These are phyloP conservation scores for Kryptolebias marmoratus DNA, from an alignment of 2,113 vertebrate genomes.

Conservation along the genomic window DNA sequence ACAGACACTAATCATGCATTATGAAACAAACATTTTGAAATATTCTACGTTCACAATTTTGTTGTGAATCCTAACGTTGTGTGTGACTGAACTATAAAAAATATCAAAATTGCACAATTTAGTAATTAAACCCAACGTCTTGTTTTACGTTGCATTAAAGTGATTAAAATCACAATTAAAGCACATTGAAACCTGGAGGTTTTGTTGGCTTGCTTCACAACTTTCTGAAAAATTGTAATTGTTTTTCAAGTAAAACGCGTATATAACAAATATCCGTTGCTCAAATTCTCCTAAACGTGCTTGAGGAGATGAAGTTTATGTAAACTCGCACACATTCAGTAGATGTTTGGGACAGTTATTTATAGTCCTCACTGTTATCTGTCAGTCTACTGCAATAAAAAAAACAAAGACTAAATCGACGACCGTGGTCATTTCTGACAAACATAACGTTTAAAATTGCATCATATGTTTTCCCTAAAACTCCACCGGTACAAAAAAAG, in stretches of 20 bases:
- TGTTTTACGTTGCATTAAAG: background rate
- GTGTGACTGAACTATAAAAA: background rate
- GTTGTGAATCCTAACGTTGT: background rate
- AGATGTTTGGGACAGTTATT: constrained; percentile 12
- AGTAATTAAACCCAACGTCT: background rate
- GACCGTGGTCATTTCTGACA: background rate
- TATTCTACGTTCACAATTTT: background rate
- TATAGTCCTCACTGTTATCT: background rate
- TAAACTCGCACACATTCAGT: constrained; percentile 11
- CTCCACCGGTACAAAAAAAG: constrained; percentile 1
- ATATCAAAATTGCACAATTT: background rate
- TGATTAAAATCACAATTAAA: background rate
- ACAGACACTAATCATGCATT: background rate
- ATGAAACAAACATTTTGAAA: background rate
- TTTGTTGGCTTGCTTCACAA: constrained; percentile 6
- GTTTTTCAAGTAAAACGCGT: too few species aligned
- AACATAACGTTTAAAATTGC: constrained; percentile 1
- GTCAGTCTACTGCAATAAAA: constrained; percentile 13
- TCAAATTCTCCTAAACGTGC: constrained; percentile 2
- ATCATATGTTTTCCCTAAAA: background rate
- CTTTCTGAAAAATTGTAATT: background rate
- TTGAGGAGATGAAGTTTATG: background rate
- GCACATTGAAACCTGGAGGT: background rate
- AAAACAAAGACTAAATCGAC: background rate
- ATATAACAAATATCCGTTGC: too few species aligned